Evolutionary conservation across 2,113 vertebrate species (phyloP).

Genomic region (Pachyramphus minor): DNA sequence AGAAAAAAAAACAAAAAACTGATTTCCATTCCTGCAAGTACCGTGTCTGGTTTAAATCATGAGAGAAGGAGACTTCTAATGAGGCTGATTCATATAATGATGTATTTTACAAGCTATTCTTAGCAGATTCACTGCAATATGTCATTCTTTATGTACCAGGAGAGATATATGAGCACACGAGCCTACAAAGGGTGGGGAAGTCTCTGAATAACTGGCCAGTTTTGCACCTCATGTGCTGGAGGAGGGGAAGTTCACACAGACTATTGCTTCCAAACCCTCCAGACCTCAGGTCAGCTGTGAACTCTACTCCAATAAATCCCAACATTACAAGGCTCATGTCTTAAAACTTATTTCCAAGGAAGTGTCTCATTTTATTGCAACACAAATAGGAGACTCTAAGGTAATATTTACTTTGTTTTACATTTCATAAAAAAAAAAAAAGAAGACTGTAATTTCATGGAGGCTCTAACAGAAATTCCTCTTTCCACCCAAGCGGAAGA

Average conservation of each 20-base stretch:
- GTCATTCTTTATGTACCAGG: constrained; percentile 46
- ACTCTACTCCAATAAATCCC: constrained; percentile 20
- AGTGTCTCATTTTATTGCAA: constrained; percentile 43
- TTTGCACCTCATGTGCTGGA: constrained; percentile 35
- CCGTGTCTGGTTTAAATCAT: constrained; percentile 66
- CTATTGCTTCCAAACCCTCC: constrained; percentile 23
- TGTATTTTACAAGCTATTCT: constrained; percentile 68
- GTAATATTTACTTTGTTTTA: constrained; percentile 45
- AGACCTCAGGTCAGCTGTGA: constrained; percentile 22
- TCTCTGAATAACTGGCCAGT: constrained; percentile 19
- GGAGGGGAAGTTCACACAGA: constrained; percentile 12
- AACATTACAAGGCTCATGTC: background rate
- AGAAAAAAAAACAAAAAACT: background rate
- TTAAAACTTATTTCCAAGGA: constrained; percentile 48
- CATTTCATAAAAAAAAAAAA: background rate
- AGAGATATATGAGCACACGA: constrained; percentile 5
- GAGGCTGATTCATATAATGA: constrained; percentile 67
- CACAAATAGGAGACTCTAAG: constrained; percentile 33
- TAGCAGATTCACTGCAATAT: constrained; percentile 62
- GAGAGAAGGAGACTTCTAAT: constrained; percentile 51
- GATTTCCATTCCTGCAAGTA: constrained; percentile 35
- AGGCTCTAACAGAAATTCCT: constrained; percentile 29
- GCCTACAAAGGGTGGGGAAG: background rate
- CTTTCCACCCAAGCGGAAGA: constrained; percentile 50
- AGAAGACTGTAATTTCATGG: constrained; percentile 38